Base-by-base conservation (phyloP, 2,113 vertebrate species). In the Limanda limanda region DNA sequence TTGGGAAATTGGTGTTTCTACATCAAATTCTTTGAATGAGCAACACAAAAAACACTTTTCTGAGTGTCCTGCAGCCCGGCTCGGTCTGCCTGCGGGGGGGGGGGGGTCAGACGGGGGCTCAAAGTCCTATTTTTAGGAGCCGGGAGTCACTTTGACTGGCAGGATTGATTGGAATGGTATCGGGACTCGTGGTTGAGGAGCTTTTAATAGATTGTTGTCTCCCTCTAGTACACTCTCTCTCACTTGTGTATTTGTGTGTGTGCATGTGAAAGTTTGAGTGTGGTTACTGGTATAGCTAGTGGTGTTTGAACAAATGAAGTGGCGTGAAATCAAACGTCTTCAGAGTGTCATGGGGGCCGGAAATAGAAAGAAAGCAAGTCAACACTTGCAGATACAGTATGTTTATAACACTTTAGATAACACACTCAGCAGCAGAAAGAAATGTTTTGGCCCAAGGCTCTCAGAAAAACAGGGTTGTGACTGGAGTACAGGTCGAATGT, bases 141-240 rank as follows among this genome's bases (percentile, higher is more conserved):
- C 18, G 3, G 51, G 86, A 77, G 74, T 91, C 77, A 82, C 79
- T 80, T 86, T 84, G 70, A 77, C 76, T 60, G 58, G 76, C 42
- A 64, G 81, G 77, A 84, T 55, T 86, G 88, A 87, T 87, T 82
- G 87, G 88, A 88, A 89, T 86, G 86, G 87, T 80, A 83, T 89
- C 85, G 71, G 83, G 60, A 72, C 70, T 78, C 73, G 66, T 12
- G 48, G 61, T n/a, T 45, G 72, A 60, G 40, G 58, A 64, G 78
- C 90, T 93, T 88, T 89, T 82, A 82, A 92, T 92, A 92, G 88
- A 74, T 64, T 64, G 57, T 23, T 21, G 48, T 65, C 68, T 57
- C 67, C 47, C 62, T 63, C 57, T 42, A 21, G 52, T 20, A 57
- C 67, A 59, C 60, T 54, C 77, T 60, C 48, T 13, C 48, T 31